phyloP scores from a whole-genome alignment of 2,888 invertebrate genomes.

The Drosophila bunnanda region DNA sequence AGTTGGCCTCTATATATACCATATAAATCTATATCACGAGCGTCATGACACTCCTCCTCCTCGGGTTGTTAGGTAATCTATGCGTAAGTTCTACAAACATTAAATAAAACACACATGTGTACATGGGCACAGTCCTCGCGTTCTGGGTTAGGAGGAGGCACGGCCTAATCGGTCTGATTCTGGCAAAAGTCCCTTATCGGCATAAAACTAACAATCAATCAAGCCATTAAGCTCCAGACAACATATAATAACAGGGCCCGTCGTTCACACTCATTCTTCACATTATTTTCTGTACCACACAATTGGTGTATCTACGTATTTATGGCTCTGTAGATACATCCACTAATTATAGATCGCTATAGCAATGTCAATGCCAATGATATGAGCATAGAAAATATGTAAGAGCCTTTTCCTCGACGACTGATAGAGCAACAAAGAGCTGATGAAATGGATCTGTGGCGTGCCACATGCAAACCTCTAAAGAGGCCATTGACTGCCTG shows the following conservation, averaged over 20 bases:
- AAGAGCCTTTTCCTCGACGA: slow-evolving; percentile 8
- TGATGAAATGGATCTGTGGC: slow-evolving; percentile 47
- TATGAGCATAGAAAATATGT: slow-evolving; percentile 35
- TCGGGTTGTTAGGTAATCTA: slow-evolving; percentile 27
- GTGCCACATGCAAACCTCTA: slow-evolving; percentile 61
- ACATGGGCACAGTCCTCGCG: not conserved
- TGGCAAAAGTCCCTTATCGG: slow-evolving; percentile 33
- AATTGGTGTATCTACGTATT: slow-evolving; percentile 12
- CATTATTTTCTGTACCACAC: slow-evolving; percentile 12
- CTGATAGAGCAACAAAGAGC: slow-evolving; percentile 23
- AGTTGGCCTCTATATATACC: slow-evolving; percentile 51
- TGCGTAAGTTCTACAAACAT: slow-evolving; percentile 37
- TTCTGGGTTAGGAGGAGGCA: slow-evolving; percentile 51
- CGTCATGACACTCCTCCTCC: slow-evolving; percentile 46
- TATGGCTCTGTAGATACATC: slow-evolving; percentile 18
- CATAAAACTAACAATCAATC: slow-evolving; percentile 54
- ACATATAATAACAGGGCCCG: slow-evolving; percentile 28
- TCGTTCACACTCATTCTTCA: slow-evolving; percentile 24
- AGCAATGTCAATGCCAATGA: slow-evolving; percentile 67
- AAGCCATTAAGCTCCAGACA: slow-evolving; percentile 39
- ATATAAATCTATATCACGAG: slow-evolving; percentile 2
- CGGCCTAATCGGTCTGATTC: slow-evolving; percentile 34
- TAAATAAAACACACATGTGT: slow-evolving; percentile 19
- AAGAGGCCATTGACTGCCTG: slow-evolving; percentile 46
- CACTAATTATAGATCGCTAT: slow-evolving; percentile 63